Evolutionary conservation across 2,888 invertebrate genomes (phyloP).

Genomic region (Rhyacophila evoluta): DNA sequence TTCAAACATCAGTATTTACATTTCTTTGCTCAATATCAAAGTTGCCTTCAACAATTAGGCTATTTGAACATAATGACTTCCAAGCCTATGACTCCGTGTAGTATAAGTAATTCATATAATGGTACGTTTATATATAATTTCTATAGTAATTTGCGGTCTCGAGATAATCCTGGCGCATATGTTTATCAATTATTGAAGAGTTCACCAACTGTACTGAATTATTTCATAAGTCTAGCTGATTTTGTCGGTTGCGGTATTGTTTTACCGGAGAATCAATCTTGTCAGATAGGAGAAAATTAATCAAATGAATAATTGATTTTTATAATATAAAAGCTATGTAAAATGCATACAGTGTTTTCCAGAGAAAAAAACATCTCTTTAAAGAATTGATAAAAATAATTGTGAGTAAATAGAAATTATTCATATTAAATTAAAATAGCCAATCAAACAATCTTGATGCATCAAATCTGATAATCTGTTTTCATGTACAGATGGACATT

Average conservation of each 20-base stretch:
- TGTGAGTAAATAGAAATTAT: no score
- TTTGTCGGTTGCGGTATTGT: conserved; percentile 36
- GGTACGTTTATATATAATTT: conserved; percentile 84
- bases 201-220: conserved; percentile 42
- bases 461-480: no score
- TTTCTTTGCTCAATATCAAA: conserved; percentile 76
- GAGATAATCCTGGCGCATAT: conserved; percentile 69
- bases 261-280: background rate
- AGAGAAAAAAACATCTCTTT: no score
- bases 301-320: no score
- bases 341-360: no score
- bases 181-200: conserved; percentile 62
- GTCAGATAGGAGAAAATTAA: background rate
- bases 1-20: conserved; percentile 73
- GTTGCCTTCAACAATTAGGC: conserved; percentile 71
- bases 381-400: no score
- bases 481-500: no score
- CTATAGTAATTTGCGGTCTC: conserved; percentile 72
- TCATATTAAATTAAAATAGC: no score
- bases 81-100: conserved; percentile 70
- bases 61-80: conserved; percentile 76
- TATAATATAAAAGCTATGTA: no score
- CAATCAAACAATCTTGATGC: no score
- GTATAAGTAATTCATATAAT: conserved; percentile 76
- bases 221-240: conserved; percentile 37